A percentile compares a stretch with the other conserved stretches of the same genome.
Conservation (phyloP, 2,797 vertebrate species). For the Sebastes oblongus region DNA sequence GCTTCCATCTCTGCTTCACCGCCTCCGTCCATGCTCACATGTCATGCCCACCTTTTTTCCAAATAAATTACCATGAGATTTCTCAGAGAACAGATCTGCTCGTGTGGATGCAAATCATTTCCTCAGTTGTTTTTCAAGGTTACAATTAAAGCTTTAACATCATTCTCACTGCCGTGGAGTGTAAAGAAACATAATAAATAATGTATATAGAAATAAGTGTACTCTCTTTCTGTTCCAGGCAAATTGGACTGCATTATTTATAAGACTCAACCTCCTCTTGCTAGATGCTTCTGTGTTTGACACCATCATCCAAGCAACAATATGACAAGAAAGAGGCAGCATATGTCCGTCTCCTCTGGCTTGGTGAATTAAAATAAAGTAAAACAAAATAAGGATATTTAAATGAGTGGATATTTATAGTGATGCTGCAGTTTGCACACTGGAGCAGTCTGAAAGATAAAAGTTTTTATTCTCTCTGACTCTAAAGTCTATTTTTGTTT, state of each 20-base stretch:
- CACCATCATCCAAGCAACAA: not conserved
- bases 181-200: slow-evolving; percentile 25
- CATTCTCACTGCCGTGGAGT: not conserved
- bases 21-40: not conserved
- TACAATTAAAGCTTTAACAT: not conserved
- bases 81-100: not conserved
- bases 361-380: not conserved
- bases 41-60: not conserved
- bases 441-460: not conserved
- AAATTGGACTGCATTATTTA: slow-evolving; percentile 28
- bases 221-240: slow-evolving; percentile 12
- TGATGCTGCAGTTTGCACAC: not conserved
- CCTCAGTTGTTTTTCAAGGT: not conserved
- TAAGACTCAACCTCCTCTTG: not conserved
- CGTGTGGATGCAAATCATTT: not conserved
- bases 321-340: not conserved
- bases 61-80: not conserved
- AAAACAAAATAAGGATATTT: not conserved
- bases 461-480: not conserved
- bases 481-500: slow-evolving; percentile 7
- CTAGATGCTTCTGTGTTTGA: slow-evolving; percentile 15
- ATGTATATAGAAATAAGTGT: not conserved
- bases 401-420: not conserved
- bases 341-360: not conserved
- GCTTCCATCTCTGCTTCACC: not conserved